A percentile compares a stretch with the other conserved stretches of the same genome.
phyloP scores from a whole-genome alignment of 2,113 vertebrate genomes.

The Gymnogyps californianus region DNA sequence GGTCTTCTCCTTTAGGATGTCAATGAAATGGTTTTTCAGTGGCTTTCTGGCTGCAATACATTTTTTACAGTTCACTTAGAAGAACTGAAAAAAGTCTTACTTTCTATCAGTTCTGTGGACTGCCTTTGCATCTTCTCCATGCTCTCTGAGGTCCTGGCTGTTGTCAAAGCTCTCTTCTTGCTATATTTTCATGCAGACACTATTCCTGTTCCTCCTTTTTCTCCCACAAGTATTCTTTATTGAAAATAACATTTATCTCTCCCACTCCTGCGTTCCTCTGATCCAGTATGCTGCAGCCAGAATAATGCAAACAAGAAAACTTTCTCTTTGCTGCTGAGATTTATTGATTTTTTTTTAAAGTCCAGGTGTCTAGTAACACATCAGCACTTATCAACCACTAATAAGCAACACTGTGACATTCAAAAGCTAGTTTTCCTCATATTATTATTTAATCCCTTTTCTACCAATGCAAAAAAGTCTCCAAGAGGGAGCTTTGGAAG shows the following conservation, averaged over 20 bases:
- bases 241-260: not conserved
- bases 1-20: not conserved
- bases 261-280: not conserved
- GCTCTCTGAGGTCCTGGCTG: not conserved
- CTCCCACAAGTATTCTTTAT: not conserved
- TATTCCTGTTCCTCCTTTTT: not conserved
- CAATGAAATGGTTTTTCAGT: not conserved
- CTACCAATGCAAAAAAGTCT: not conserved
- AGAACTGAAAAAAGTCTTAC: not conserved
- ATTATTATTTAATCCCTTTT: not conserved
- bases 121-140: not conserved
- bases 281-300: not conserved
- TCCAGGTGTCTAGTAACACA: not conserved
- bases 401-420: not conserved
- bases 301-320: not conserved
- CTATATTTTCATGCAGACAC: not conserved
- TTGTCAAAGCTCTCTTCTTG: not conserved
- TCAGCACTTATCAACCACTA: not conserved
- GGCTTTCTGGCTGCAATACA: not conserved
- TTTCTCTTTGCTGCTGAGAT: not conserved
- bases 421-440: not conserved
- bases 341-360: not conserved
- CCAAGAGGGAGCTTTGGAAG: not conserved
- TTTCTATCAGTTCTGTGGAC: not conserved
- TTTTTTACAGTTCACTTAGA: not conserved